These are phyloP conservation scores for Drosophila albomicans DNA, from an alignment of 1,140 invertebrate genomes.

Conservation along the genomic window DNA sequence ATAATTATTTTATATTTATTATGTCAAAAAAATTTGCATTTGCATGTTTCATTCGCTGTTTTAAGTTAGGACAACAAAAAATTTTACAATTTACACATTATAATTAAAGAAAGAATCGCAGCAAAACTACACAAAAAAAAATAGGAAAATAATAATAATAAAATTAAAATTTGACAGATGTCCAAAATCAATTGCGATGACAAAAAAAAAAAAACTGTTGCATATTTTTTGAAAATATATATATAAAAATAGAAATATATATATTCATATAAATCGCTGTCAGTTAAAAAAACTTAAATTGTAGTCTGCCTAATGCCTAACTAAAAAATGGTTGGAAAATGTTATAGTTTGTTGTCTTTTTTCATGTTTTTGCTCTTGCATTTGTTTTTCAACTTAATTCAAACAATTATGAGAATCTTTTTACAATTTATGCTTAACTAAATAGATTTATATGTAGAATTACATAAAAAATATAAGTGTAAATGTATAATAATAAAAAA, in stretches of 20 bases:
- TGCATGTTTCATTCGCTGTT: conserved; percentile 66
- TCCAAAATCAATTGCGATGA: conserved; percentile 27
- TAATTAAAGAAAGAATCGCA: conserved; percentile 58
- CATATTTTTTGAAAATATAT: conserved; percentile 52
- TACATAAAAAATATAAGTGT: conserved; percentile 53
- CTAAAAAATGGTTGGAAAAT: conserved; percentile 52
- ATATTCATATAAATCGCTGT: conserved; percentile 6
- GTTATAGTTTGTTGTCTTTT: conserved; percentile 52
- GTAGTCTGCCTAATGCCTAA: conserved; percentile 31
- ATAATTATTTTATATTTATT: conserved; percentile 79
- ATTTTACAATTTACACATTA: conserved; percentile 82
- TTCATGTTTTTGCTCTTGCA: conserved; percentile 22
- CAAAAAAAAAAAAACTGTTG: conserved; percentile 40
- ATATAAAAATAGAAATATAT: conserved; percentile 6
- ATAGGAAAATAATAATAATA: conserved; percentile 54
- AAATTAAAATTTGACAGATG: conserved; percentile 26
- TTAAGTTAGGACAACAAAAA: conserved; percentile 76
- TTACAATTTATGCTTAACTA: conserved; percentile 74
- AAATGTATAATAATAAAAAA: conserved; percentile 50
- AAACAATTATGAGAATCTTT: conserved; percentile 81
- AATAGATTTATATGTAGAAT: conserved; percentile 58
- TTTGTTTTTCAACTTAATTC: conserved; percentile 58
- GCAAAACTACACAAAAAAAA: conserved; percentile 44
- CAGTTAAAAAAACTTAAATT: conserved; percentile 33
- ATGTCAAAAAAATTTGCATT: conserved; percentile 71